Conservation (phyloP, 2,113 vertebrate species). For the Leiothrix lutea region DNA sequence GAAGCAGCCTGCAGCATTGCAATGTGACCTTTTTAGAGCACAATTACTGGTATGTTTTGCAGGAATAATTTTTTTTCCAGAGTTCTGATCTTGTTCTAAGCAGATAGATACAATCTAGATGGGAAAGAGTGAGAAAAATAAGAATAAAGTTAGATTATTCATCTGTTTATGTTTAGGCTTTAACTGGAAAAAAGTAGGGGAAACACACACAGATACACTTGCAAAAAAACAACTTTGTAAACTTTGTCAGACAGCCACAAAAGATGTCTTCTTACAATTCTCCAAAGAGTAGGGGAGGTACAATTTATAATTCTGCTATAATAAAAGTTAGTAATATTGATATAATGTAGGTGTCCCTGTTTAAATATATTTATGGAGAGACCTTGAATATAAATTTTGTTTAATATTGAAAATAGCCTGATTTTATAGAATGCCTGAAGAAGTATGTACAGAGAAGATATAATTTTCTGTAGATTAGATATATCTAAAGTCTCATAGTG, state of each 20-base stretch:
- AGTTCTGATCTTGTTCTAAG: not conserved
- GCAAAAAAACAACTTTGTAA: not conserved
- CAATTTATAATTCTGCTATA: conserved; percentile 22
- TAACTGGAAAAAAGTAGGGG: not conserved
- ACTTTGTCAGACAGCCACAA: not conserved
- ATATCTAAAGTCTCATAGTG: not conserved
- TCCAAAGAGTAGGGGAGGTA: not conserved
- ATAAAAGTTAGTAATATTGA: not conserved
- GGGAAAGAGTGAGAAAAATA: not conserved
- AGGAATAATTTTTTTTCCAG: not conserved
- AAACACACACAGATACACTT: not conserved
- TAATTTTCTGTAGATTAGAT: not conserved
- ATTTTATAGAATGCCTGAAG: not conserved
- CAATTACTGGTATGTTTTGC: not conserved
- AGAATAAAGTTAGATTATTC: not conserved
- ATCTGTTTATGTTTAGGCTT: not conserved
- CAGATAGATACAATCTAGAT: not conserved
- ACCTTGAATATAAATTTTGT: conserved; percentile 19
- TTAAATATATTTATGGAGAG: conserved; percentile 15
- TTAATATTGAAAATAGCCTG: not conserved
- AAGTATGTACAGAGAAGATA: not conserved
- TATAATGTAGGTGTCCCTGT: not conserved
- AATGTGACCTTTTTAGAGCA: not conserved
- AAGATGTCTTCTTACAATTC: not conserved
- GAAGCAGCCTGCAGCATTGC: not conserved